Conservation (phyloP, 1,140 invertebrate species). For the Dolichoris vasculosae region DNA sequence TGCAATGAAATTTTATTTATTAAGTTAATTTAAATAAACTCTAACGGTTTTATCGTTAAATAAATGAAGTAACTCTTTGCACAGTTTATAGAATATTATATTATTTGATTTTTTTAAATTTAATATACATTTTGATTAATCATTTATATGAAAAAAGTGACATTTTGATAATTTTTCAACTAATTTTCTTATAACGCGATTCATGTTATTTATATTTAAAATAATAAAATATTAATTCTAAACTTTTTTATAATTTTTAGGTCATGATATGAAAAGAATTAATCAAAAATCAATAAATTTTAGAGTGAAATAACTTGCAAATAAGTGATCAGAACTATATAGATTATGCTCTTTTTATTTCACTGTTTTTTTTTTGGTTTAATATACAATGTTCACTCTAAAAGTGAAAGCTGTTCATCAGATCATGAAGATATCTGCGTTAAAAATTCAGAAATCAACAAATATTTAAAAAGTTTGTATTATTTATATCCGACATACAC, state of each 20-base stretch:
- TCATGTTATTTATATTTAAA: too few relatives aligned
- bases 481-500: neutral
- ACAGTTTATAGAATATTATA: too few relatives aligned
- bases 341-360: constrained; percentile 1
- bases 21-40: too few relatives aligned
- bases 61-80: too few relatives aligned
- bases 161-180: too few relatives aligned
- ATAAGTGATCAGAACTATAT: neutral
- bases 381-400: neutral
- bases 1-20: too few relatives aligned
- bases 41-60: too few relatives aligned
- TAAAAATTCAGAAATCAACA: neutral
- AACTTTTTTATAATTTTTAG: constrained; percentile 11
- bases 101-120: too few relatives aligned
- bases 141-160: too few relatives aligned
- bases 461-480: constrained; percentile 36
- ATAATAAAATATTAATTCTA: too few relatives aligned
- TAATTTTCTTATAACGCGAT: too few relatives aligned
- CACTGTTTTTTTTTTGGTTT: constrained; percentile 11
- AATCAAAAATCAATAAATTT: neutral
- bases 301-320: neutral
- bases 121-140: too few relatives aligned
- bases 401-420: constrained; percentile 15
- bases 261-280: neutral
- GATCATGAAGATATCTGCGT: neutral